Conservation (phyloP, 2,113 vertebrate species). For the Gavia stellata region DNA sequence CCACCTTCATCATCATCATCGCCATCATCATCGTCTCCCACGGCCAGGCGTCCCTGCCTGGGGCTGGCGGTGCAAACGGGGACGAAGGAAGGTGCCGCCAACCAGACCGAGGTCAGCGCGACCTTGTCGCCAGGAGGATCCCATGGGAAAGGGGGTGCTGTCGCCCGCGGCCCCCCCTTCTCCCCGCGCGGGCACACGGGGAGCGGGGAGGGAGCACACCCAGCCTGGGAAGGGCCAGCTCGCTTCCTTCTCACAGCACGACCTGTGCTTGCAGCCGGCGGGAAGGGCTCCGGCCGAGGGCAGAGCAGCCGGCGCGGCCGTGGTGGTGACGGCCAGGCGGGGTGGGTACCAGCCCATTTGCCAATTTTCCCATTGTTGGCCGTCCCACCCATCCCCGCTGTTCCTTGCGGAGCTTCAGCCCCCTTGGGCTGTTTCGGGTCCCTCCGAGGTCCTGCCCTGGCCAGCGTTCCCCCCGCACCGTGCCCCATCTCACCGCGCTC, state of each 20-base stretch:
- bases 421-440: neutral
- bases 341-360: neutral
- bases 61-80: fast-evolving
- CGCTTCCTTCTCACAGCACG: neutral
- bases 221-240: neutral
- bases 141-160: neutral
- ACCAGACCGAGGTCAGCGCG: fast-evolving
- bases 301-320: neutral
- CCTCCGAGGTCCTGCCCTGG: neutral
- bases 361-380: neutral
- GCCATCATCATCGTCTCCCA: neutral
- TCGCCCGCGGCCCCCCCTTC: fast-evolving
- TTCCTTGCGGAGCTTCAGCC: no score
- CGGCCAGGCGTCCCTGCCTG: fast-evolving
- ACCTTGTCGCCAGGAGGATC: neutral
- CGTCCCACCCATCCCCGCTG: neutral
- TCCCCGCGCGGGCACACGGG: neutral
- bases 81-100: neutral
- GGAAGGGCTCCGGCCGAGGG: neutral
- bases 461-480: no score
- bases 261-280: neutral
- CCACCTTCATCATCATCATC: neutral
- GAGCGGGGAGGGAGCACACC: neutral
- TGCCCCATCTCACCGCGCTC: neutral
- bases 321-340: fast-evolving